phyloP scores from a whole-genome alignment of 92 coral and sea anemone species.

The Epizoanthus fatuus region DNA sequence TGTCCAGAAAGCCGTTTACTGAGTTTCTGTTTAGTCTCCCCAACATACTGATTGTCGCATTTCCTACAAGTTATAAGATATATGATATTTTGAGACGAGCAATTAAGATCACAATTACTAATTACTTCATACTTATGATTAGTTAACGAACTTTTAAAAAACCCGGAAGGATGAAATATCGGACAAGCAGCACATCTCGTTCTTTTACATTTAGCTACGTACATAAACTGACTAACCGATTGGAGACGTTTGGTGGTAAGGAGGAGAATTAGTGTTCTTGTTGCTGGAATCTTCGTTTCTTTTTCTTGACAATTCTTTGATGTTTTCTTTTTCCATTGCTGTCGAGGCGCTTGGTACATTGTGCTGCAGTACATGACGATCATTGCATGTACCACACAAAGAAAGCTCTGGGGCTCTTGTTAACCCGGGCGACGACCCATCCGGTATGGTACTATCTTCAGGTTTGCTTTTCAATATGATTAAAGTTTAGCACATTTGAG shows the following conservation, averaged over 20 bases:
- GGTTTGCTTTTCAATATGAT: too few relatives aligned
- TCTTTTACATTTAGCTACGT: constrained; percentile 2
- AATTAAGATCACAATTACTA: constrained; percentile 18
- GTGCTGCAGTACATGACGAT: constrained; percentile 15
- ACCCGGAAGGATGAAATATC: constrained; percentile 11
- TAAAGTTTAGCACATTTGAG: too few relatives aligned
- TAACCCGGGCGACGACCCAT: constrained; percentile 49
- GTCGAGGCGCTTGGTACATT: constrained; percentile 18
- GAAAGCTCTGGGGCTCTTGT: constrained; percentile 38
- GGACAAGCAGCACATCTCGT: background rate
- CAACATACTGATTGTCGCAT: constrained; percentile 43
- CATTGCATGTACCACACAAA: constrained; percentile 32
- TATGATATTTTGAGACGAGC: constrained; percentile 17
- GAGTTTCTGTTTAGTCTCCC: constrained; percentile 28
- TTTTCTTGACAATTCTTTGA: background rate
- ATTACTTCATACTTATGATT: constrained; percentile 29
- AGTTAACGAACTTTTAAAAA: constrained; percentile 22
- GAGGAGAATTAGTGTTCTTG: background rate
- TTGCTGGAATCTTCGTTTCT: background rate
- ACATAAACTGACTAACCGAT: background rate
- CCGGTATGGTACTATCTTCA: background rate
- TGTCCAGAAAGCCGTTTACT: background rate
- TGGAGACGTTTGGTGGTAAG: background rate
- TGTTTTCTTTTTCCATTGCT: background rate
- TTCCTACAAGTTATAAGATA: constrained; percentile 36